Conservation (phyloP, 1,140 invertebrate species). For the Uloborus diversus region DNA sequence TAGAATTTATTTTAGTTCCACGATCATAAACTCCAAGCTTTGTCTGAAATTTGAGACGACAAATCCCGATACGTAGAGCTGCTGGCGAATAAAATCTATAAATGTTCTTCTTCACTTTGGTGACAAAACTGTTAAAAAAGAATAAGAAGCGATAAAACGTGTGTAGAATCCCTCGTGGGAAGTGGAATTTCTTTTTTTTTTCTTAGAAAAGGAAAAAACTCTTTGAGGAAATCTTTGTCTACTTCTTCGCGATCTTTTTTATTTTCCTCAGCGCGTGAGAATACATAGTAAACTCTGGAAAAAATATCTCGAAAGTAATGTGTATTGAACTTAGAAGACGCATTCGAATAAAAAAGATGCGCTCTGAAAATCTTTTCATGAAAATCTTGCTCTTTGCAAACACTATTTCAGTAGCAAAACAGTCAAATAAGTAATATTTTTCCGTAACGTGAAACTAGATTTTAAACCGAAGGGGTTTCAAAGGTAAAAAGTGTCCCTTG, state of each 20-base stretch:
- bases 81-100: slow-evolving; percentile 50
- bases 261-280: slow-evolving; percentile 15
- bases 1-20: slow-evolving; percentile 21
- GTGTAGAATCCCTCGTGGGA: slow-evolving; percentile 42
- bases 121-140: slow-evolving; percentile 48
- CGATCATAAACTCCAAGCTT: slow-evolving; percentile 42
- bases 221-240: slow-evolving; percentile 6
- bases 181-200: slow-evolving; percentile 10
- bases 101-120: slow-evolving; percentile 29
- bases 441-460: slow-evolving; percentile 24
- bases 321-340: slow-evolving; percentile 21
- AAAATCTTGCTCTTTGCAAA: slow-evolving; percentile 37
- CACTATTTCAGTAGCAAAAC: slow-evolving; percentile 15
- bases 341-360: slow-evolving; percentile 34
- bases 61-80: slow-evolving; percentile 29
- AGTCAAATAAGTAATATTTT: slow-evolving; percentile 33
- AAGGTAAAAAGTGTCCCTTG: slow-evolving; percentile 34
- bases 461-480: slow-evolving; percentile 26
- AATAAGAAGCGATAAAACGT: slow-evolving; percentile 50
- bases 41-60: slow-evolving; percentile 38
- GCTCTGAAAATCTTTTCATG: slow-evolving; percentile 25
- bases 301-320: slow-evolving; percentile 33
- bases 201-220: not conserved
- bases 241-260: slow-evolving; percentile 19
- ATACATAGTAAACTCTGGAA: slow-evolving; percentile 17